Evolutionary conservation across 2,797 vertebrate species (phyloP), one percentile per base, ranked within the genome.

Genomic region (Phalanger gymnotis): DNA sequence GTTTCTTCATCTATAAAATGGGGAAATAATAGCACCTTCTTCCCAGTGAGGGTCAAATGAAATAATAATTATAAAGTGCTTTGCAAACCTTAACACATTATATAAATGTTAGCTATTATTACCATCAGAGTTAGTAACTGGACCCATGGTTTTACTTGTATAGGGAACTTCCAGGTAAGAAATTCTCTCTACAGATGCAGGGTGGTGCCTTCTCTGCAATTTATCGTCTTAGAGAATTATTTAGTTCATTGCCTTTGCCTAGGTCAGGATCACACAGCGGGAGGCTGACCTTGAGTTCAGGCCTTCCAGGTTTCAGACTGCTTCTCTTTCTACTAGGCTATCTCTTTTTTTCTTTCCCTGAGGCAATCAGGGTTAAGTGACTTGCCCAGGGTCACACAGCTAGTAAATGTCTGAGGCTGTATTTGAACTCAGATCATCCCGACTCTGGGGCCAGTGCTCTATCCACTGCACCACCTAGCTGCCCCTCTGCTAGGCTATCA

Each of bases 311-410:
- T 73, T 73, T 40, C n/a, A 73, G 66, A 6, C 66, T 40, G n/a
- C n/a, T n/a, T 73, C 34, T 66, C n/a, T 73, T 73, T 73, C n/a
- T 61, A 14, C 30, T 73, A 73, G n/a, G 0, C 6, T 73, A 9
- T 55, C 54, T 25, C 22, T 4, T 6, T 0, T 14, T 54, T 0
- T 13, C 11, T n/a, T n/a, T n/a, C n/a, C n/a, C n/a, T n/a, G n/a
- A 61, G 31, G 12, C 58, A 66, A 22, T 40, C 28, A 28, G 5
- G 16, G n/a, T 73, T 73, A 73, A 73, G n/a, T 73, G 5, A 40
- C 66, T 40, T 73, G 16, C 16, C 19, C n/a, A 40, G n/a, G 66
- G 66, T 73, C n/a, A 40, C n/a, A 73, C 66, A 40, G 16, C 16
- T 73, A 73, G 5, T 40, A 73, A 73, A 16, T 73, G 16, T 40